phyloP scores from a whole-genome alignment of 2,113 vertebrate genomes.

The Scomber japonicus region DNA sequence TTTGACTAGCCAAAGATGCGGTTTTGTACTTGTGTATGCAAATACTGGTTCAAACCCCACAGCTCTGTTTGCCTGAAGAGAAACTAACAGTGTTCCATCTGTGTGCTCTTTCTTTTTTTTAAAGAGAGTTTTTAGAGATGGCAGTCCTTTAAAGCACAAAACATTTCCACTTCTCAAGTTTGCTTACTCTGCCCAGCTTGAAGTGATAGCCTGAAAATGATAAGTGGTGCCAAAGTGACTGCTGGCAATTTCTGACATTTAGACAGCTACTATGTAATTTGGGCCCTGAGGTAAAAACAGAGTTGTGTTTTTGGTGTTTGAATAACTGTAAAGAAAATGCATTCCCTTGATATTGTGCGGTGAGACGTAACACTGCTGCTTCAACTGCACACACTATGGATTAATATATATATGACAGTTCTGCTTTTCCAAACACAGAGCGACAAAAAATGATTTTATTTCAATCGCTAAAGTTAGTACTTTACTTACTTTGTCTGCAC shows the following conservation, averaged over 20 bases:
- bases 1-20: neutral
- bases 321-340: slow-evolving; percentile 39
- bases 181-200: slow-evolving; percentile 28
- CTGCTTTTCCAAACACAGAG: neutral
- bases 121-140: slow-evolving; percentile 32
- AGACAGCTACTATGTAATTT: slow-evolving; percentile 48
- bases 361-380: slow-evolving; percentile 2
- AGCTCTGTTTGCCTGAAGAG: slow-evolving; percentile 26
- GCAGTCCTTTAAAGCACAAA: slow-evolving; percentile 44
- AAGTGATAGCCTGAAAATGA: slow-evolving; percentile 42
- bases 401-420: neutral
- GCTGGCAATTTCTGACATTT: slow-evolving; percentile 61
- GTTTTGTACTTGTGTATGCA: slow-evolving; percentile 11
- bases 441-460: too few species aligned
- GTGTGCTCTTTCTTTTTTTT: neutral
- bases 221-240: slow-evolving; percentile 50
- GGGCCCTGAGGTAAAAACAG: slow-evolving; percentile 25
- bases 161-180: slow-evolving; percentile 31
- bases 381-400: neutral
- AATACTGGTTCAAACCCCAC: slow-evolving; percentile 20
- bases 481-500: neutral
- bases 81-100: slow-evolving; percentile 29
- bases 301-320: slow-evolving; percentile 39
- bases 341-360: slow-evolving; percentile 10
- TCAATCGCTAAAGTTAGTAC: too few species aligned